Evolutionary conservation across 2,888 invertebrate species (phyloP).

Genomic region (Nomada goodeniana): DNA sequence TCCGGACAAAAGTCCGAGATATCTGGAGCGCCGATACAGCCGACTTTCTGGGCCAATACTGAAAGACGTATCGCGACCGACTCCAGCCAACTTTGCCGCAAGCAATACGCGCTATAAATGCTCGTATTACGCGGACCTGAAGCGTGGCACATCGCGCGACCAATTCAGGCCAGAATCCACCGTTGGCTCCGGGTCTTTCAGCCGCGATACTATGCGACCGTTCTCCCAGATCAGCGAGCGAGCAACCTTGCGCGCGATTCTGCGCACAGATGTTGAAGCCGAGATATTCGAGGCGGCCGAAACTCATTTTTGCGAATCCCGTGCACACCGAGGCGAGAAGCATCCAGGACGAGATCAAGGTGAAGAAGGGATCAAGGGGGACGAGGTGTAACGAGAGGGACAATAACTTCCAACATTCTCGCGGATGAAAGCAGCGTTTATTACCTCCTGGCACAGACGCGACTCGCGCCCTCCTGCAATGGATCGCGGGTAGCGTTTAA

Average conservation of each 20-base stretch:
- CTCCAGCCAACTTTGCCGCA: slow-evolving; percentile 1
- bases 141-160: slow-evolving; percentile 49
- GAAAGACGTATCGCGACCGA: slow-evolving; percentile 33
- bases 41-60: slow-evolving; percentile 35
- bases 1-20: slow-evolving; percentile 30
- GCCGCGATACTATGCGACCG: slow-evolving; percentile 24
- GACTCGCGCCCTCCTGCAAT: slow-evolving; percentile 58
- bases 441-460: slow-evolving; percentile 71
- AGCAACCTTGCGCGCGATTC: neutral
- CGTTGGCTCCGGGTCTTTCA: neutral
- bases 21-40: slow-evolving; percentile 31
- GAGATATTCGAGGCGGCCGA: slow-evolving; percentile 63
- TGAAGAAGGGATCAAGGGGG: slow-evolving; percentile 28
- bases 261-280: neutral
- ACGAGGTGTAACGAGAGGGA: slow-evolving; percentile 33
- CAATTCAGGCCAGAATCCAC: slow-evolving; percentile 66
- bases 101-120: slow-evolving; percentile 57
- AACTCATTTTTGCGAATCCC: slow-evolving; percentile 73
- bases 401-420: slow-evolving; percentile 73
- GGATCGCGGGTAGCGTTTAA: slow-evolving; percentile 67
- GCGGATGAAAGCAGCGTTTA: slow-evolving; percentile 72
- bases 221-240: neutral
- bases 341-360: slow-evolving; percentile 53
- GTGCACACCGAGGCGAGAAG: slow-evolving; percentile 43
- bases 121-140: slow-evolving; percentile 64